These are phyloP conservation scores for Onychorhynchus coronatus DNA, from an alignment of 2,113 vertebrate genomes.

Conservation along the genomic window DNA sequence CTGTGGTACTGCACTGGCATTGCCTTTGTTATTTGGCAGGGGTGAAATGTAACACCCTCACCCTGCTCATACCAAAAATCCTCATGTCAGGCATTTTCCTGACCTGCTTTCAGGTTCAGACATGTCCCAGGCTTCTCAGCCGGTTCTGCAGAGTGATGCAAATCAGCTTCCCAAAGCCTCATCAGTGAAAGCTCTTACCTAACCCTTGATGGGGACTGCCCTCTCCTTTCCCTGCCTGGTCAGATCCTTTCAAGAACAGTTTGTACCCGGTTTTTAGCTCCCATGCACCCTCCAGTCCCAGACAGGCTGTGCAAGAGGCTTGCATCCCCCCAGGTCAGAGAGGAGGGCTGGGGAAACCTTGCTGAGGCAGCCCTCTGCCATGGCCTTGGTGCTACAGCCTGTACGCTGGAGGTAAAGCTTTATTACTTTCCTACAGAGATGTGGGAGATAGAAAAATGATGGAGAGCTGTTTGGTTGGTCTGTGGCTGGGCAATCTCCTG, in stretches of 20 bases:
- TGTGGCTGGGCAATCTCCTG: background rate
- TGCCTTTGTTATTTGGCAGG: background rate
- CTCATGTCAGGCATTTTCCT: background rate
- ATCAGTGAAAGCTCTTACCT: background rate
- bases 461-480: background rate
- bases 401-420: background rate
- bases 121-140: background rate
- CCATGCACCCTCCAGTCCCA: accelerated
- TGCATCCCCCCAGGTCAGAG: background rate
- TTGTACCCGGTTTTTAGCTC: background rate
- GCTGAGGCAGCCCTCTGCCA: background rate
- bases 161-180: background rate
- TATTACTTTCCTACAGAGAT: background rate
- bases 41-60: background rate
- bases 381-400: background rate
- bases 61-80: background rate
- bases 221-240: background rate
- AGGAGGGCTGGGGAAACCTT: background rate
- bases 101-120: background rate
- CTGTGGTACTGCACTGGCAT: background rate
- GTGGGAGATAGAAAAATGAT: background rate
- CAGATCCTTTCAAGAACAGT: background rate
- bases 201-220: background rate
- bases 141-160: background rate
- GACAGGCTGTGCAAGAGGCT: background rate